These are phyloP conservation scores for Sminthopsis crassicaudata DNA, from an alignment of 2,113 vertebrate genomes.

Conservation along the genomic window DNA sequence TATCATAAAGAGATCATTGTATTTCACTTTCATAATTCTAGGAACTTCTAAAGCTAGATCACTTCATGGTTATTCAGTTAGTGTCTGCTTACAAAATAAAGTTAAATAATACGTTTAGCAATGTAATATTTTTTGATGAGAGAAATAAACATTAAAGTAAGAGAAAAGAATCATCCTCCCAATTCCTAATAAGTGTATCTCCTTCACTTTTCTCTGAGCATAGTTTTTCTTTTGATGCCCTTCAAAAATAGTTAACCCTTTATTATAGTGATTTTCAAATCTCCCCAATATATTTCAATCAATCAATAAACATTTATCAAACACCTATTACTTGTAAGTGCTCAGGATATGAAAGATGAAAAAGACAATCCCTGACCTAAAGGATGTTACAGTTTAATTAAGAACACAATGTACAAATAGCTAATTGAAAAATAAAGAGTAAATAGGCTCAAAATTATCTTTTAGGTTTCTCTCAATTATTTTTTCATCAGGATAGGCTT, in stretches of 20 bases:
- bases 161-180: not conserved
- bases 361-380: not conserved
- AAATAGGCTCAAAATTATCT: not conserved
- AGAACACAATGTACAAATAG: not conserved
- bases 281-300: not conserved
- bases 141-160: not conserved
- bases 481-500: not conserved
- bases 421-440: not conserved
- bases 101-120: not conserved
- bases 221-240: not conserved
- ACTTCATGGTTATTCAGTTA: not conserved
- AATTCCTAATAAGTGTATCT: not conserved
- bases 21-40: not conserved
- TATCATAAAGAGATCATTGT: not conserved
- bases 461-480: not conserved
- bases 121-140: not conserved
- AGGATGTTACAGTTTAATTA: not conserved
- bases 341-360: not conserved
- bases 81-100: not conserved
- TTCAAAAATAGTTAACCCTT: not conserved
- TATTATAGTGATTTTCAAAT: not conserved
- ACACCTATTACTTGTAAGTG: not conserved
- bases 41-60: not conserved
- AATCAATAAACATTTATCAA: not conserved
- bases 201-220: not conserved